Evolutionary conservation across 2,113 vertebrate genomes (phyloP).

Genomic region (Atlantisia rogersi): DNA sequence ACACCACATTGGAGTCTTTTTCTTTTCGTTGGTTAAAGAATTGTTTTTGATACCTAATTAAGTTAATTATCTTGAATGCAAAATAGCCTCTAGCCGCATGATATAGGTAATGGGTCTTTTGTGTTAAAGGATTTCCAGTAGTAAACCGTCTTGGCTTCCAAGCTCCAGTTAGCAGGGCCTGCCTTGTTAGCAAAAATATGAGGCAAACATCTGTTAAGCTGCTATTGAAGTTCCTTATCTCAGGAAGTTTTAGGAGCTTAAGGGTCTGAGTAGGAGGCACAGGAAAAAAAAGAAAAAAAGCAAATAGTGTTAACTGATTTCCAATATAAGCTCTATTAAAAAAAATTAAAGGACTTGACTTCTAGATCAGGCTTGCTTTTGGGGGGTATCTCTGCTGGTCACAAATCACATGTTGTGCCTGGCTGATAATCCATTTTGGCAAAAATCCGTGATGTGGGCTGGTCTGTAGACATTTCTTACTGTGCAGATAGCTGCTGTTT

Average conservation of each 20-base stretch:
- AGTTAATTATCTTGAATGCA: not conserved
- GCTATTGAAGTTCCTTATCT: not conserved
- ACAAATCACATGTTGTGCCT: not conserved
- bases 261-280: not conserved
- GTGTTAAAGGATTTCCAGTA: not conserved
- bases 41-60: not conserved
- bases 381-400: not conserved
- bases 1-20: not conserved
- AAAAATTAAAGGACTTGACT: not conserved
- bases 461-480: not conserved
- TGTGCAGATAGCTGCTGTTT: conserved; percentile 27
- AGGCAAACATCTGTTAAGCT: not conserved
- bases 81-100: not conserved
- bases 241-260: not conserved
- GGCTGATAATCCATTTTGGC: not conserved
- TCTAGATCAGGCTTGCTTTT: not conserved
- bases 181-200: not conserved
- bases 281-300: not conserved
- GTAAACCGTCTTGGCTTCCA: not conserved
- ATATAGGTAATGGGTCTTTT: not conserved
- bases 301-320: not conserved
- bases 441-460: not conserved
- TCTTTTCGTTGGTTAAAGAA: not conserved
- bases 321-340: not conserved
- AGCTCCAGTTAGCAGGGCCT: not conserved